Evolutionary conservation across 2,888 invertebrate species (phyloP), one percentile per base, ranked within the genome.

Genomic region (Ypsolopha sequella): DNA sequence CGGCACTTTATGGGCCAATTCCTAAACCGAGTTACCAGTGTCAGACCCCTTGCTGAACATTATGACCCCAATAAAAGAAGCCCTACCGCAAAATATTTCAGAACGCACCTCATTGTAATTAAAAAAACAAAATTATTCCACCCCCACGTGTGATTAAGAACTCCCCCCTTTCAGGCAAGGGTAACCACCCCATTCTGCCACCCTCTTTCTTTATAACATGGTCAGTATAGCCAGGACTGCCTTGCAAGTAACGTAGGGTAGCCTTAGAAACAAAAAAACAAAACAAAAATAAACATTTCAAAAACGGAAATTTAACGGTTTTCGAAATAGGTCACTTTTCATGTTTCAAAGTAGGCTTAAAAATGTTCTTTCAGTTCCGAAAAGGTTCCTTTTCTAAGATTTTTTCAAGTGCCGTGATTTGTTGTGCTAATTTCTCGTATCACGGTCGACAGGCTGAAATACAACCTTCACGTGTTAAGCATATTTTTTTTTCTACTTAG

Each of bases 81-180:
- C 64, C 63, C 66, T 67, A 64, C 71, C 65, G 65, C 62, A 64
- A 64, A 64, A 63, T 65, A 61, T 66, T 67, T 63, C 68, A 61
- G 59, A 79, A 81, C 80, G 80, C 82, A 80, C 80, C 73, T 64
- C 62, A 64, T 65, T 68, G 68, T 80, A 82, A 84, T 85, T 82
- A 85, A 84, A 81, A 24, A 85, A 79, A 76, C 76, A 77, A 80
- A 78, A 80, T 79, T 80, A 81, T 81, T 80, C 81, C 80, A 76
- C 80, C 76, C 24, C 73, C 63, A 67, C 60, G 56, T 62, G 74
- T 81, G 79, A 81, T 82, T 80, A 80, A 79, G 71, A 53, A 51
- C 57, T n/a, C 63, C 64, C 64, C 73, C 70, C 70, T 64, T 52
- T 7, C 14, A 11, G 41, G 36, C 34, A 36, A 39, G 47, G 7